Conservation (phyloP, 2,888 invertebrate genomes). For the Andrena trimmerana region DNA sequence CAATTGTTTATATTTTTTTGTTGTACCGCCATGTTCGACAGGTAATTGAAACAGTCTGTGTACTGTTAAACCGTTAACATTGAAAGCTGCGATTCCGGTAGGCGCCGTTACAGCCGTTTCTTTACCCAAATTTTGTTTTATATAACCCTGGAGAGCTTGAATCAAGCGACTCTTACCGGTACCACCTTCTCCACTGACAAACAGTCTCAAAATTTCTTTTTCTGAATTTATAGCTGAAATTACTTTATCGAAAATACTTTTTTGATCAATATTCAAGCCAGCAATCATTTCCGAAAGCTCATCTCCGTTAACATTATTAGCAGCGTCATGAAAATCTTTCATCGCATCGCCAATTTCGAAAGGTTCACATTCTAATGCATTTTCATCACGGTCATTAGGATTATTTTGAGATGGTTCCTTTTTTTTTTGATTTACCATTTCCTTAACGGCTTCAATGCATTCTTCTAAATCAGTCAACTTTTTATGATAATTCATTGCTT, state of each 20-base stretch:
- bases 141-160: background rate
- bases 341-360: constrained; percentile 1
- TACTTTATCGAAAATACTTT: background rate
- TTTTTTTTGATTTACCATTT: background rate
- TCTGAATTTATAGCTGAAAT: background rate
- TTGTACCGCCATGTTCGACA: background rate
- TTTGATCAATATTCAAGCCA: background rate
- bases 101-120: background rate
- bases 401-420: background rate
- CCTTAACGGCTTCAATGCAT: background rate
- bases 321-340: background rate
- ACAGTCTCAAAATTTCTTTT: background rate
- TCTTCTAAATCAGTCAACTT: background rate
- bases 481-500: background rate
- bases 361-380: background rate
- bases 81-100: background rate
- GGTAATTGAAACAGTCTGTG: background rate
- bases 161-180: background rate
- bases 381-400: background rate
- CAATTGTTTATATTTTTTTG: background rate
- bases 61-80: background rate
- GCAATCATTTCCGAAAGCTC: background rate
- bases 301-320: background rate
- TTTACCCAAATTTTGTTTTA: background rate
- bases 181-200: background rate